Base-by-base conservation (phyloP, 2,113 vertebrate species). In the Pitta sordida region DNA sequence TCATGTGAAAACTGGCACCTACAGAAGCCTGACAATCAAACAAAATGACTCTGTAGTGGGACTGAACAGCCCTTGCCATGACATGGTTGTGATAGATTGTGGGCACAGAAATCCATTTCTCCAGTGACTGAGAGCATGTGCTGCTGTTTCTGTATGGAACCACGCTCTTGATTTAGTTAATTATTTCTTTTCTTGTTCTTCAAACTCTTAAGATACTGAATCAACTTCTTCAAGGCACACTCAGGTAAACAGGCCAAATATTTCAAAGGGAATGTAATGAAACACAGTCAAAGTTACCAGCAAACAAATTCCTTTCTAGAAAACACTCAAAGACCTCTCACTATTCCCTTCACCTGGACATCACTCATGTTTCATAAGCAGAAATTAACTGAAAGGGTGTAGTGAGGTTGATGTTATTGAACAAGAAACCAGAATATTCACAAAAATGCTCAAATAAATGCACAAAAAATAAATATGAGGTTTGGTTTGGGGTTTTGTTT, bases 401-500 rank as follows among this genome's bases (percentile, higher is more conserved):
- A 19, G 16, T 48, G n/a, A 73, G 19, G 11, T 62, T 78, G 23
- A 36, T 3, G 9, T 4, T 60, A 11, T 29, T 58, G 20, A 67
- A 81, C 6, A 73, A 53, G 21, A 37, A 92, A 63, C 27, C 30
- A 65, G 30, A 63, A 67, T 15, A 75, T 7, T 37, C 37, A 13
- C 5, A 41, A 91, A 70, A 62, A n/a, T 7, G 7, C 14, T 64
- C 15, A 80, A 86, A 67, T 67, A 52, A 17, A 17, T 3, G 2
- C 29, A 30, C 4, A 67, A 67, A 41, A 83, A 74, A 20, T 9
- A 60, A 69, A 65, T 7, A 3, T 12, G 4, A 32, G 15, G 23
- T 78, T 68, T n/a, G 19, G 21, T 18, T 44, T 44, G 6, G 3
- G 0, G 0, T 4, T 30, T 86, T 60, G n/a, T 41, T 41, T 41